Percentiles rank a stretch among this genome's conserved stretches.
Conservation (phyloP, 2,888 invertebrate genomes). For the Cephonodes hylas region DNA sequence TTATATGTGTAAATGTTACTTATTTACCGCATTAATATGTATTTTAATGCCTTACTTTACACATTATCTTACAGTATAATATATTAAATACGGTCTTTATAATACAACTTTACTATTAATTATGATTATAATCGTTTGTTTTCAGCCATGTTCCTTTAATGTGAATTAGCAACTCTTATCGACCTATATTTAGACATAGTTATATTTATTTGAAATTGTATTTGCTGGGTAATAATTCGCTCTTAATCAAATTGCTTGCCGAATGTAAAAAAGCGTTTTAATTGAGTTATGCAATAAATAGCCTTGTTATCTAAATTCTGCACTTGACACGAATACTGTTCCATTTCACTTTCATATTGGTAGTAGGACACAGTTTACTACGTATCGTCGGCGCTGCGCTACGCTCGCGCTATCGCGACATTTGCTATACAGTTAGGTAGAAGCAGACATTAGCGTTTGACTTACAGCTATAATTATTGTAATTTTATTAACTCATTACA, state of each 20-base stretch:
- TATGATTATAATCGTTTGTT: no score
- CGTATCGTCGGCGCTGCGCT: slow-evolving; percentile 27
- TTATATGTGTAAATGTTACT: slow-evolving; percentile 22
- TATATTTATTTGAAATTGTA: background rate
- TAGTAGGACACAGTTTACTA: slow-evolving; percentile 59
- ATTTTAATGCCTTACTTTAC: background rate
- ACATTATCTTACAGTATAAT: background rate
- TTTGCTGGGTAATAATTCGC: background rate
- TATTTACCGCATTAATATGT: background rate
- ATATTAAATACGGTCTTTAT: background rate
- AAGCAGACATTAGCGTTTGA: background rate
- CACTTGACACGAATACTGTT: slow-evolving; percentile 80
- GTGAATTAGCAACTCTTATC: no score
- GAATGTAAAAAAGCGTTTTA: slow-evolving; percentile 32
- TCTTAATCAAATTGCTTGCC: background rate
- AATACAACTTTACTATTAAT: no score
- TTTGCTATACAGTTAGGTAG: background rate
- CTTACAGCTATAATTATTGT: no score
- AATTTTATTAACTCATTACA: background rate
- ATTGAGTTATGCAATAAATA: slow-evolving; percentile 72
- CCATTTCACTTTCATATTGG: slow-evolving; percentile 79
- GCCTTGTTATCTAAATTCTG: slow-evolving; percentile 80
- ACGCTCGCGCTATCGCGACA: slow-evolving; percentile 2
- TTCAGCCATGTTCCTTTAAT: no score
- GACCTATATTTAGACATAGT: background rate